These are phyloP conservation scores for Cercocebus atys DNA, from an alignment of 2,113 vertebrate species.

Conservation along the genomic window DNA sequence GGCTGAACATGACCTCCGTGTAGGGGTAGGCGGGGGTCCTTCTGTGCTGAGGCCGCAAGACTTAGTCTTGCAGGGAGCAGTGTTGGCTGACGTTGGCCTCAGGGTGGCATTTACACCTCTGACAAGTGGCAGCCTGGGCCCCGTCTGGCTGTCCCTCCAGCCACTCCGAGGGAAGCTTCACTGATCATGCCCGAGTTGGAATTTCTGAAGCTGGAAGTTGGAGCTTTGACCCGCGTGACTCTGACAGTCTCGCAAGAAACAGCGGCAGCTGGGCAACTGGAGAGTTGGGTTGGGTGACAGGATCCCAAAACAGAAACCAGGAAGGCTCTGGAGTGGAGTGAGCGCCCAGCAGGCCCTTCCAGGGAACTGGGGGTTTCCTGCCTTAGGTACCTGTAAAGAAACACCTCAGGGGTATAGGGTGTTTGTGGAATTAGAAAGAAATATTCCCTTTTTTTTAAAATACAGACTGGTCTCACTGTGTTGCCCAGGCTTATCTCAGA, in stretches of 20 bases:
- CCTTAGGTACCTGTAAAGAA: neutral
- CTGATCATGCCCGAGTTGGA: neutral
- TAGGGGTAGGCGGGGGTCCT: too few species aligned
- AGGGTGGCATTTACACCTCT: neutral
- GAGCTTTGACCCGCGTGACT: neutral
- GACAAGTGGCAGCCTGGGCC: neutral
- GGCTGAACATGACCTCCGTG: too few species aligned
- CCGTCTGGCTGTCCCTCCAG: neutral
- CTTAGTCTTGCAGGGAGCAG: neutral
- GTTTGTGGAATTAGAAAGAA: neutral
- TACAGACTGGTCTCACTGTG: too few species aligned
- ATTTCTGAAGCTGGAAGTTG: neutral
- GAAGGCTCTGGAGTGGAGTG: neutral
- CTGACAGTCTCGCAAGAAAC: neutral
- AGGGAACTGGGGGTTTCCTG: neutral
- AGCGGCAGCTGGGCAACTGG: too few species aligned
- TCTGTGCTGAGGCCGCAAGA: neutral
- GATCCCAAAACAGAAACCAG: neutral
- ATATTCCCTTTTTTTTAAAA: too few species aligned
- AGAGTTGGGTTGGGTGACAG: neutral
- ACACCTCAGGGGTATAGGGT: too few species aligned
- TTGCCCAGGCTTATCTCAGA: too few species aligned
- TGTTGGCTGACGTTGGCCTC: neutral
- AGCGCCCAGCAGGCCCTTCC: neutral
- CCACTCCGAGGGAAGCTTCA: accelerated